Percentiles rank a stretch among this genome's conserved stretches.
phyloP scores from a whole-genome alignment of 2,113 vertebrate species.

The Trochalopteron elliotii region DNA sequence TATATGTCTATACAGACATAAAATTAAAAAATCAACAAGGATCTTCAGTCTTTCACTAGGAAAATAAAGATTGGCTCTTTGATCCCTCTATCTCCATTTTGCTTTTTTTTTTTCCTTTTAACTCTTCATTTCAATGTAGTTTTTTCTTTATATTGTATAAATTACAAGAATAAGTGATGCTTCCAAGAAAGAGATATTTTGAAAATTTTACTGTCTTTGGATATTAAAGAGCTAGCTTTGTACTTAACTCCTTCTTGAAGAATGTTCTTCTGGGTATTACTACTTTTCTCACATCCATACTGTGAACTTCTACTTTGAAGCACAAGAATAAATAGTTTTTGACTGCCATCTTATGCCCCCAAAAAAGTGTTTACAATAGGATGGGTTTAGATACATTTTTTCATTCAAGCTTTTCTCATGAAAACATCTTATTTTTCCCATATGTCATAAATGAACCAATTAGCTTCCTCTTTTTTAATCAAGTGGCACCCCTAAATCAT shows the following conservation, averaged over 20 bases:
- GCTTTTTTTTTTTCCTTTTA: neutral
- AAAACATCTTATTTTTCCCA: neutral
- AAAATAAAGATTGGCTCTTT: neutral
- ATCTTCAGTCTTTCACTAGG: neutral
- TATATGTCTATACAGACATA: neutral
- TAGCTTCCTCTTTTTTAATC: neutral
- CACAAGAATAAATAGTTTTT: neutral
- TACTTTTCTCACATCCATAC: neutral
- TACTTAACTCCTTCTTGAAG: neutral
- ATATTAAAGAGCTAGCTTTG: neutral
- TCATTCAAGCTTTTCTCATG: neutral
- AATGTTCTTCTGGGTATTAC: neutral
- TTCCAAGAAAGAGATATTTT: neutral
- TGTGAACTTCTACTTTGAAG: neutral
- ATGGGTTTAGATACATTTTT: neutral
- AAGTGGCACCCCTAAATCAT: neutral
- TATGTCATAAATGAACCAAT: neutral
- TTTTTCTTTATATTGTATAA: neutral
- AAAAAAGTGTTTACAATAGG: neutral
- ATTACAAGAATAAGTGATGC: neutral
- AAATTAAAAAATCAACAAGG: neutral
- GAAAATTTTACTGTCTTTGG: neutral
- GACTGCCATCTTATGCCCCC: neutral
- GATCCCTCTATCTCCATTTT: neutral
- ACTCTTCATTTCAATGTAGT: neutral